Conservation (phyloP, 2,888 invertebrate genomes). For the Sclerodermus sp. region DNA sequence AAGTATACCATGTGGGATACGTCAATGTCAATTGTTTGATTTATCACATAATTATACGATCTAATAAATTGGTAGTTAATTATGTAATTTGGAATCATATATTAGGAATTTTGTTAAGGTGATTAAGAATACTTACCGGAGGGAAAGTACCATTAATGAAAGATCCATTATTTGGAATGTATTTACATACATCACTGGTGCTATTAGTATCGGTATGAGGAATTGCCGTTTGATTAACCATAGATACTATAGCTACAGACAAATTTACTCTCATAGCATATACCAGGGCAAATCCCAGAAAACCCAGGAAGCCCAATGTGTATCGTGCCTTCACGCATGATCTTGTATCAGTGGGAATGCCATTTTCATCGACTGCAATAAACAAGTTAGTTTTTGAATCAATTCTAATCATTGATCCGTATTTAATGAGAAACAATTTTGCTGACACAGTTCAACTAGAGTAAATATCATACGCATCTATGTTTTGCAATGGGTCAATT, state of each 20-base stretch:
- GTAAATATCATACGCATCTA: too few species aligned
- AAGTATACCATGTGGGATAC: too few species aligned
- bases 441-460: too few species aligned
- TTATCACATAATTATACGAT: too few species aligned
- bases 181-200: slow-evolving; percentile 66
- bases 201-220: slow-evolving; percentile 61
- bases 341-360: slow-evolving; percentile 60
- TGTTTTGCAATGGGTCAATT: too few species aligned
- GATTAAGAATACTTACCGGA: slow-evolving; percentile 37
- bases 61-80: too few species aligned
- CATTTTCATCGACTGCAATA: slow-evolving; percentile 23
- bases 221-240: slow-evolving; percentile 78
- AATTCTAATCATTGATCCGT: too few species aligned
- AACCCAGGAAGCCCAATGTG: slow-evolving; percentile 80
- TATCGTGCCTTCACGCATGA: slow-evolving; percentile 74
- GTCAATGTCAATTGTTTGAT: too few species aligned
- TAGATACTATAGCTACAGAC: slow-evolving; percentile 92
- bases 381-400: too few species aligned
- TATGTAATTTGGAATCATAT: too few species aligned
- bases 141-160: slow-evolving; percentile 29
- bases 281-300: slow-evolving; percentile 84
- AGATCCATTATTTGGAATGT: slow-evolving; percentile 50
- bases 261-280: slow-evolving; percentile 90
- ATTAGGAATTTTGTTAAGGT: too few species aligned
- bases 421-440: too few species aligned